Base-by-base conservation (phyloP, 1,140 invertebrate species). In the Apis laboriosa region DNA sequence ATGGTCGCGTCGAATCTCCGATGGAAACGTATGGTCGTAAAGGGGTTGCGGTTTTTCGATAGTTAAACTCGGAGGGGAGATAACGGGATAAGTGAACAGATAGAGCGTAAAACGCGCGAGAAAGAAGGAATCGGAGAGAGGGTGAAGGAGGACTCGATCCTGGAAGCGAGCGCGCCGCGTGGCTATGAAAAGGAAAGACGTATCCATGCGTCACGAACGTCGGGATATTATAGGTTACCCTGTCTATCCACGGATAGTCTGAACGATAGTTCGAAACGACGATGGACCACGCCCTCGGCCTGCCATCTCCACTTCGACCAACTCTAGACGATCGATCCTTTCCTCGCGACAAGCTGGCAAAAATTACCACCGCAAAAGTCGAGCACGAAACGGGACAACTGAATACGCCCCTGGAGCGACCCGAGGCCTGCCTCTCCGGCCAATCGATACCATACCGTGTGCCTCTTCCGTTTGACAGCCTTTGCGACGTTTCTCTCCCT, bases 271-370 rank as follows among this genome's bases (percentile, higher is more conserved):
- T 84, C 58, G 58, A 76, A 74, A 77, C 68, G 80, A 77, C 68
- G 80, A 85, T 87, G 83, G 86, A 88, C 87, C 87, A 89, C 86
- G 87, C 87, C 87, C 86, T 63, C n/a, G n/a, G 75, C 49, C 83
- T 76, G 73, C 80, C 80, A 86, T 88, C 80, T 88, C 74, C 73
- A 73, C 80, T 75, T 82, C 84, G 76, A 83, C 77, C 34, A 77
- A 67, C 53, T 58, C 77, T 80, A 74, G 77, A 73, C 77, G 75
- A 89, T 89, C 87, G 86, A 89, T 88, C 84, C 80, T 72, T 78
- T 85, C 75, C 84, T 83, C 74, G 84, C 80, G 61, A 83, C 68
- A 78, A 83, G 60, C 84, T 77, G 86, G 75, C 84, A 88, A 88
- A 89, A 89, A 84, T 88, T 88, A 80, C 77, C 68, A 81, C 67